phyloP scores from a whole-genome alignment of 1,140 invertebrate species.

The Saccostrea cuccullata region DNA sequence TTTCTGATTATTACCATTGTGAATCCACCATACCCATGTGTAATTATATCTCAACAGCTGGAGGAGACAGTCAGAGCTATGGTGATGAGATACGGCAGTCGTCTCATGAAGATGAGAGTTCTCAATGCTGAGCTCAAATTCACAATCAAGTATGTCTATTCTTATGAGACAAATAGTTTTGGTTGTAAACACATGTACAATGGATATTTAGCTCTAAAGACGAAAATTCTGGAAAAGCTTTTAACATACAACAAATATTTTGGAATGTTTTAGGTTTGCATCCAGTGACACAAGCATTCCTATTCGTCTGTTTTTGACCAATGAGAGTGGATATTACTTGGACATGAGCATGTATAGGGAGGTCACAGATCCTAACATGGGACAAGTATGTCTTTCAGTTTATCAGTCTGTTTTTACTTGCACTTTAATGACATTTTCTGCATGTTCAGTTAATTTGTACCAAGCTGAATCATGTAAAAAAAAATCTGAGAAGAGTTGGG shows the following conservation, averaged over 20 bases:
- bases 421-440: no score
- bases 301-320: constrained; percentile 93
- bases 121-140: constrained; percentile 90
- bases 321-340: constrained; percentile 97
- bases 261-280: constrained; percentile 75
- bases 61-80: constrained; percentile 97
- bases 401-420: no score
- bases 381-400: constrained; percentile 82
- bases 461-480: no score
- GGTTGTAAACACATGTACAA: no score
- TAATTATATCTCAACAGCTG: constrained; percentile 82
- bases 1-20: neutral
- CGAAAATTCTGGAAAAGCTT: no score
- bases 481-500: no score
- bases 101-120: constrained; percentile 97
- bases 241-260: no score
- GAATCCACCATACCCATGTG: neutral
- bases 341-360: constrained; percentile 97
- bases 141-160: constrained; percentile 82
- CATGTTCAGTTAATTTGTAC: no score
- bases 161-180: no score
- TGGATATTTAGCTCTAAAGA: no score
- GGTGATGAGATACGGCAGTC: constrained; percentile 95
- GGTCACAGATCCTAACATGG: constrained; percentile 91
- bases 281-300: constrained; percentile 90